Percentiles rank a stretch among this genome's conserved stretches.
Evolutionary conservation across 1,140 invertebrate species (phyloP).

Genomic region (Zaprionus davidi): DNA sequence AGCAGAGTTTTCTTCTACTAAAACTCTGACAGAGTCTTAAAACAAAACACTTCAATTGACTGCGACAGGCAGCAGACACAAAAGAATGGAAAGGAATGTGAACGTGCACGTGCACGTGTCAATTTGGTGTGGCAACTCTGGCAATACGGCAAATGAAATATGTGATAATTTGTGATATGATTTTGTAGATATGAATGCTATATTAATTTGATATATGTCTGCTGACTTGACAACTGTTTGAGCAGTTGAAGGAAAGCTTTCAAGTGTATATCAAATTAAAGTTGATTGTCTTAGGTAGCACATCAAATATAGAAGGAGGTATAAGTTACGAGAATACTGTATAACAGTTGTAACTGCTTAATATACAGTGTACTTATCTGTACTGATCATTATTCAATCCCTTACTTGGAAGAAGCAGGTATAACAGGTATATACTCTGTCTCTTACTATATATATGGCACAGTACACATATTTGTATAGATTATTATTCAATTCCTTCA

Average conservation of each 20-base stretch:
- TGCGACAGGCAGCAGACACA: conserved; percentile 19
- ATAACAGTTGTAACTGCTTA: too few relatives aligned
- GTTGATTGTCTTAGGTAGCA: neutral
- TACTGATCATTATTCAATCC: too few relatives aligned
- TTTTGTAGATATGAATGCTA: neutral
- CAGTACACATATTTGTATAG: too few relatives aligned
- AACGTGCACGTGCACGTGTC: conserved; percentile 50
- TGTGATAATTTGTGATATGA: conserved; percentile 28
- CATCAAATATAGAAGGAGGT: neutral
- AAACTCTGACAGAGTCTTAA: conserved; percentile 16
- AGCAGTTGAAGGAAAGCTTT: conserved; percentile 6
- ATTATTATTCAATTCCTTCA: too few relatives aligned
- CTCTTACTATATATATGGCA: too few relatives aligned
- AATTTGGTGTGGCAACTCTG: conserved; percentile 58
- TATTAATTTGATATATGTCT: conserved; percentile 26
- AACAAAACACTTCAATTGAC: conserved; percentile 32
- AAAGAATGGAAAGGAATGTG: neutral
- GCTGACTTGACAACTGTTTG: conserved; percentile 19
- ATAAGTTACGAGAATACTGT: neutral
- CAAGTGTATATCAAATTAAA: neutral
- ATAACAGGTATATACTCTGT: too few relatives aligned
- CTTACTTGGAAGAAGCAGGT: too few relatives aligned
- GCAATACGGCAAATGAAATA: conserved; percentile 18
- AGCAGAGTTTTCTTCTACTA: conserved; percentile 39
- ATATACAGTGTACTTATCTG: too few relatives aligned